Conservation (phyloP, 2,797 vertebrate genomes). For the Sebastes diploproa region DNA sequence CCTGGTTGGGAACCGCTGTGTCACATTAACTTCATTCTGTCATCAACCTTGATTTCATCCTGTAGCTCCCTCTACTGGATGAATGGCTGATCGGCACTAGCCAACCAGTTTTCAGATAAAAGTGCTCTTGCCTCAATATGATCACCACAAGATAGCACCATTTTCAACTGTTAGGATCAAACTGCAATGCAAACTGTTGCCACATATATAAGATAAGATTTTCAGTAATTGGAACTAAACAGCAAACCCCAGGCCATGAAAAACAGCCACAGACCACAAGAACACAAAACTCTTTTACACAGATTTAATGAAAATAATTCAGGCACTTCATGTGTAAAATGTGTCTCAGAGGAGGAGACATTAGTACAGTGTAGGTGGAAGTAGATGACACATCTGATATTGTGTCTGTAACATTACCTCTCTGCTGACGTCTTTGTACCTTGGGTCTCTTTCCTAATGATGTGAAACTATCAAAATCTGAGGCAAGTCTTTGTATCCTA, state of each 20-base stretch:
- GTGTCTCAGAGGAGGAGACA: not conserved
- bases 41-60: not conserved
- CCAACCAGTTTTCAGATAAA: not conserved
- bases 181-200: not conserved
- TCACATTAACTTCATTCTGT: not conserved
- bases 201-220: not conserved
- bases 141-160: not conserved
- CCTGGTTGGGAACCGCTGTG: too few species aligned
- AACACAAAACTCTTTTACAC: not conserved
- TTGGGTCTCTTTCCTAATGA: not conserved
- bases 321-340: not conserved
- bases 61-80: constrained; percentile 28
- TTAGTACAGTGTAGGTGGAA: not conserved
- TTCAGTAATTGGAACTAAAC: not conserved
- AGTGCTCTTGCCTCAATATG: not conserved
- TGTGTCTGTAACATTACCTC: not conserved
- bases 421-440: not conserved
- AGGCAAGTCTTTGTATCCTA: not conserved
- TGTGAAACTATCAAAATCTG: not conserved
- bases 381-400: not conserved
- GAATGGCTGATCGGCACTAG: not conserved
- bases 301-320: not conserved
- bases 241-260: not conserved
- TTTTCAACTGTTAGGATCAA: not conserved
- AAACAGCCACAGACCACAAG: not conserved